A percentile compares a stretch with the other conserved stretches of the same genome.
Evolutionary conservation across 1,140 invertebrate genomes (phyloP).

Genomic region (Oppia nitens): DNA sequence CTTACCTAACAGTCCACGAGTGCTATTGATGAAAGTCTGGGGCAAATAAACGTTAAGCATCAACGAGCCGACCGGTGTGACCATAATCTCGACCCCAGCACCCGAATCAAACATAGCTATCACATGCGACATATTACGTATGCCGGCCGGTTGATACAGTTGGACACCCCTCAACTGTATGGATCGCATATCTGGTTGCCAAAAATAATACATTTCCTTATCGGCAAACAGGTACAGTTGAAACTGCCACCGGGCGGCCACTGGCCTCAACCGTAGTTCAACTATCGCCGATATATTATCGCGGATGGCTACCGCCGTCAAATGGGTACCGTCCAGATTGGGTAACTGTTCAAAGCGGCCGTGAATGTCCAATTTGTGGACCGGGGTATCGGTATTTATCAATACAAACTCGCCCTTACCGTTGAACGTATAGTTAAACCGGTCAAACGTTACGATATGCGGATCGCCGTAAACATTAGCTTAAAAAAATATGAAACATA

Average conservation of each 20-base stretch:
- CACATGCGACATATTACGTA: constrained; percentile 83
- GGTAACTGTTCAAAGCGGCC: constrained; percentile 64
- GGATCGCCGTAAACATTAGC: constrained; percentile 54
- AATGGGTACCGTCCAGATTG: constrained; percentile 50
- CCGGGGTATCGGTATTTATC: constrained; percentile 50
- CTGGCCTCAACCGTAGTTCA: constrained; percentile 63
- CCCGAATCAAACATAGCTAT: constrained; percentile 86
- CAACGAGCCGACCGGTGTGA: constrained; percentile 63
- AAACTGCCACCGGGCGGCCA: constrained; percentile 73
- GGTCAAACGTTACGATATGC: constrained; percentile 83
- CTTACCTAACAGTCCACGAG: constrained; percentile 71
- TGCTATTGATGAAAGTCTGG: constrained; percentile 46
- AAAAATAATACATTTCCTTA: constrained; percentile 64
- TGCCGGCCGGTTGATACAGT: constrained; percentile 74
- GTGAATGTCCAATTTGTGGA: constrained; percentile 59
- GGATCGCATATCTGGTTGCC: constrained; percentile 61
- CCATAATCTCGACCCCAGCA: constrained; percentile 73
- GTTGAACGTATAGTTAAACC: constrained; percentile 76
- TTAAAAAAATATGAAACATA: neutral
- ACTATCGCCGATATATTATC: constrained; percentile 60
- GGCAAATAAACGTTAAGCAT: constrained; percentile 67
- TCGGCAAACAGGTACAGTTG: constrained; percentile 75
- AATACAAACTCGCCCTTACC: constrained; percentile 87
- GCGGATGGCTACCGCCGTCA: constrained; percentile 56
- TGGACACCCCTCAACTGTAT: constrained; percentile 76